Percentiles rank a stretch among this genome's conserved stretches.
Conservation (phyloP, 1,140 invertebrate species). For the Drosophila ficusphila region DNA sequence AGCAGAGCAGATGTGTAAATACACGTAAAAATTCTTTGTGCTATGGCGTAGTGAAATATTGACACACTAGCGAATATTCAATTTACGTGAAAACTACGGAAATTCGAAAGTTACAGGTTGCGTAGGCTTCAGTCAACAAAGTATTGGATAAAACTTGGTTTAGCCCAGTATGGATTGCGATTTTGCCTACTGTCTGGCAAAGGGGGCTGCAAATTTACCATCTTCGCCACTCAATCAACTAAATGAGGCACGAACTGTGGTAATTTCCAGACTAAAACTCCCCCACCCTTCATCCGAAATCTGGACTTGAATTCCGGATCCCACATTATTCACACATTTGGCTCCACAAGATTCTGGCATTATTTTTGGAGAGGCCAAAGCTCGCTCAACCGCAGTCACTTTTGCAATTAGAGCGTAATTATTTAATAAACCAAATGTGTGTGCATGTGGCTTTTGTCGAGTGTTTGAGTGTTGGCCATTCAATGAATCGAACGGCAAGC, state of each 20-base stretch:
- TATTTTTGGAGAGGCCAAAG: slow-evolving; percentile 54
- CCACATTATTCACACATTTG: slow-evolving; percentile 44
- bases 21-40: slow-evolving; percentile 29
- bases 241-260: slow-evolving; percentile 53
- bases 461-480: slow-evolving; percentile 26
- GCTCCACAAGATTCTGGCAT: slow-evolving; percentile 41
- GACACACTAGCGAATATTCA: slow-evolving; percentile 22
- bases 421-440: slow-evolving; percentile 74
- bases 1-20: slow-evolving; percentile 26
- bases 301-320: slow-evolving; percentile 9
- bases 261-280: slow-evolving; percentile 4
- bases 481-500: slow-evolving; percentile 37
- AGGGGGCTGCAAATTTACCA: slow-evolving; percentile 16
- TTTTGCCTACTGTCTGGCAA: slow-evolving; percentile 4
- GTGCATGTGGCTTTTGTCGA: slow-evolving; percentile 27
- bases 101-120: not conserved
- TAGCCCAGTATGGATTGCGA: slow-evolving; percentile 9
- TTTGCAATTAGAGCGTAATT: slow-evolving; percentile 81
- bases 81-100: not conserved
- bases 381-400: slow-evolving; percentile 58
- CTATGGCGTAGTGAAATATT: slow-evolving; percentile 8
- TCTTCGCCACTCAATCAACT: slow-evolving; percentile 58
- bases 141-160: slow-evolving; percentile 1
- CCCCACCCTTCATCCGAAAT: slow-evolving; percentile 7
- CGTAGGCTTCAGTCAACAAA: slow-evolving; percentile 18